Conservation (phyloP, 2,797 vertebrate species). For the Gadopsis marmoratus region DNA sequence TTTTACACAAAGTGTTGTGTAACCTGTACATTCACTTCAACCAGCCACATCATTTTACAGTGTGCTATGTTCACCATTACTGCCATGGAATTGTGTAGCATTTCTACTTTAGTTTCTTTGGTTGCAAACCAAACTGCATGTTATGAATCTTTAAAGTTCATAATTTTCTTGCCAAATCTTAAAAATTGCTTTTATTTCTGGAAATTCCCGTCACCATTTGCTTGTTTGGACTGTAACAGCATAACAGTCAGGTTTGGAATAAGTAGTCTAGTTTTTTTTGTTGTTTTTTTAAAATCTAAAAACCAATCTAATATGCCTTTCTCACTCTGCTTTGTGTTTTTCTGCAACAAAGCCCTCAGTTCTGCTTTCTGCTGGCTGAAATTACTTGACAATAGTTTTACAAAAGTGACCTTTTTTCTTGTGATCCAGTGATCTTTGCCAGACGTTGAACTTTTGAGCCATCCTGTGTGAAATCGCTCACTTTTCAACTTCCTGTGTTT, state of each 20-base stretch:
- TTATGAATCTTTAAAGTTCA: not conserved
- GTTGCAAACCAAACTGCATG: constrained; percentile 1
- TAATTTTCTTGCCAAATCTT: not conserved
- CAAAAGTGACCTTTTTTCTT: constrained; percentile 46
- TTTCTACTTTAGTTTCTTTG: not conserved
- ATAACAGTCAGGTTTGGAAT: not conserved
- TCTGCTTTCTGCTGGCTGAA: constrained; percentile 36
- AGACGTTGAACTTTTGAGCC: not conserved
- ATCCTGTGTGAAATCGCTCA: not conserved
- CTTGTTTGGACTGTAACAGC: constrained; percentile 7
- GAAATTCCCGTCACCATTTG: not conserved
- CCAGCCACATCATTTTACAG: not conserved
- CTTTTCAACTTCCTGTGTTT: not conserved
- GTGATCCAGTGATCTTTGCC: not conserved
- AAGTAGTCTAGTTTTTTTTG: not conserved
- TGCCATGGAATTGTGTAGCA: not conserved
- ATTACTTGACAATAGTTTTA: constrained; percentile 39
- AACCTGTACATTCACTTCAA: not conserved
- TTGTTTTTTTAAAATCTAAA: not conserved
- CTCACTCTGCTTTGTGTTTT: not conserved
- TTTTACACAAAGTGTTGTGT: not conserved
- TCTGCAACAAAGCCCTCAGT: not conserved
- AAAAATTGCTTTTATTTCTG: not conserved
- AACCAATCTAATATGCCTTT: not conserved
- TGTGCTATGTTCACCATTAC: not conserved